These are phyloP conservation scores for Pantherophis alleghaniensis DNA, from an alignment of 2,797 vertebrate genomes.

Conservation along the genomic window DNA sequence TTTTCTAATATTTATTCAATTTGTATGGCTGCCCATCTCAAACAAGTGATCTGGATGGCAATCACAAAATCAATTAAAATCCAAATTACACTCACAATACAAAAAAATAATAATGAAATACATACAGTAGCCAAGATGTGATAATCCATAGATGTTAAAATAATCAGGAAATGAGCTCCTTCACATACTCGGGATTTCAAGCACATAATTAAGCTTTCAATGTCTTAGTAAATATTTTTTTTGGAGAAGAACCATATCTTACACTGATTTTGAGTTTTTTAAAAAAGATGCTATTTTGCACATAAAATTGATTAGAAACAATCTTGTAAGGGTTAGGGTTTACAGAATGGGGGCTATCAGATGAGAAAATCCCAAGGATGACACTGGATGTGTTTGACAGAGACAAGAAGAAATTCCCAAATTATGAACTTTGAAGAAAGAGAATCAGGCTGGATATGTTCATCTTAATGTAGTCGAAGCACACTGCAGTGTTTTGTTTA, in stretches of 20 bases:
- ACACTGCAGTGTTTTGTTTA: background rate
- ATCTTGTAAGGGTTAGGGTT: background rate
- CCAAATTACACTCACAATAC: background rate
- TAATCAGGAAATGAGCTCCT: background rate
- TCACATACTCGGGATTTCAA: background rate
- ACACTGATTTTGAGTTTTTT: background rate
- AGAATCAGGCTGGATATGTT: background rate
- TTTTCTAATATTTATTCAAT: background rate
- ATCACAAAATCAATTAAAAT: background rate
- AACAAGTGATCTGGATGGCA: background rate
- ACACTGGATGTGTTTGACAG: too few relatives aligned
- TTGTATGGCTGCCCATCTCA: background rate
- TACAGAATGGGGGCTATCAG: background rate
- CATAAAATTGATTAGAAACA: background rate
- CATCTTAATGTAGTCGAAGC: background rate
- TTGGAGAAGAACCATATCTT: background rate
- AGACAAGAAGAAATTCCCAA: background rate
- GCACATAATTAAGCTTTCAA: background rate
- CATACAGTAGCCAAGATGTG: background rate
- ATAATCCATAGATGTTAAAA: background rate
- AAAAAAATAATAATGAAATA: background rate
- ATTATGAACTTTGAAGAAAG: background rate
- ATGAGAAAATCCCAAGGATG: background rate
- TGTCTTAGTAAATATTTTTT: background rate
- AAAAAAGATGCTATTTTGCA: background rate